Percentiles rank a stretch among this genome's conserved stretches.
Evolutionary conservation across 37 sponge, comb jelly and placozoan species (phyloP).

Genomic region (Sycon ciliatum): DNA sequence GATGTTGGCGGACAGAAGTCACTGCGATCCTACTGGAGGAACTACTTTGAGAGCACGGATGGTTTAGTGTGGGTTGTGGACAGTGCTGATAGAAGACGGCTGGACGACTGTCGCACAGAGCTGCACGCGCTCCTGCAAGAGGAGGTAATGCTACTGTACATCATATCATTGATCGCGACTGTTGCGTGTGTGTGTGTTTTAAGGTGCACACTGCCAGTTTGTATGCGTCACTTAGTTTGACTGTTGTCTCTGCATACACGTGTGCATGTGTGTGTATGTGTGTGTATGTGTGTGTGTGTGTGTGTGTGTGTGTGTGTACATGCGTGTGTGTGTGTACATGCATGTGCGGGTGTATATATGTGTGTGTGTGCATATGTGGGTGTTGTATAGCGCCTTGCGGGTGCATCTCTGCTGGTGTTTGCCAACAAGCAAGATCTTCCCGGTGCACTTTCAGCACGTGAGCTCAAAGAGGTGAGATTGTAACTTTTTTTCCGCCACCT

Average conservation of each 20-base stretch:
- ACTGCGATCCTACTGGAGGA: slow-evolving; percentile 95
- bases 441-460: slow-evolving; percentile 75
- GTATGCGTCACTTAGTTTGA: too few relatives aligned
- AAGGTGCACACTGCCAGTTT: neutral
- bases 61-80: slow-evolving; percentile 99
- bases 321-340: too few relatives aligned
- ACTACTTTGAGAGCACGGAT: slow-evolving; percentile 98
- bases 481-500: neutral
- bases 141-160: slow-evolving; percentile 59
- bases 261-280: too few relatives aligned
- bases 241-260: too few relatives aligned
- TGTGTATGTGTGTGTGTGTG: too few relatives aligned
- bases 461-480: slow-evolving; percentile 61
- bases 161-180: neutral
- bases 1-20: slow-evolving; percentile 99
- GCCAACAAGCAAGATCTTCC: slow-evolving; percentile 99
- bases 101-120: slow-evolving; percentile 72
- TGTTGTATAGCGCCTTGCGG: slow-evolving; percentile 64
- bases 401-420: slow-evolving; percentile 95
- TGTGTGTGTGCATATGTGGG: too few relatives aligned
- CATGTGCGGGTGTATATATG: too few relatives aligned
- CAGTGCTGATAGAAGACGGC: slow-evolving; percentile 83
- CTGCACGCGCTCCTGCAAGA: slow-evolving; percentile 62
- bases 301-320: too few relatives aligned
- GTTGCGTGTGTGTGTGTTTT: neutral